phyloP scores from a whole-genome alignment of 2,888 invertebrate genomes.

The Drosophila flavopinicola region DNA sequence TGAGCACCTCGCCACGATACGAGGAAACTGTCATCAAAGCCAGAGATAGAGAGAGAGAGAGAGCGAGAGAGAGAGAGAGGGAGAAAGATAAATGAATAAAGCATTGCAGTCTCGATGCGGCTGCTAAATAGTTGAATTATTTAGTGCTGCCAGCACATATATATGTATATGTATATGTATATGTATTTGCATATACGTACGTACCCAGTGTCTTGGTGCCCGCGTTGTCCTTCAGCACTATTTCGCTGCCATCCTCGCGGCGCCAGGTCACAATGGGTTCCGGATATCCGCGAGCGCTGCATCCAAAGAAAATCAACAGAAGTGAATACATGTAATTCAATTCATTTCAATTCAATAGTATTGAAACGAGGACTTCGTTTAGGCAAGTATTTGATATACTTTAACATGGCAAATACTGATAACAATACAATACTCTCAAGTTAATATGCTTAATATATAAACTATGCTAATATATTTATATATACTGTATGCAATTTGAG shows the following conservation, averaged over 20 bases:
- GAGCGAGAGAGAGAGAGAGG: background rate
- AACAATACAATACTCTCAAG: no score
- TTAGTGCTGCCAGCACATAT: background rate
- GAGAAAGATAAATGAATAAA: constrained; percentile 1
- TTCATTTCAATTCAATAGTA: no score
- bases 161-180: background rate
- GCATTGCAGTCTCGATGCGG: constrained; percentile 4
- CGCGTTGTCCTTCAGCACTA: constrained; percentile 89
- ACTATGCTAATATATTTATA: no score
- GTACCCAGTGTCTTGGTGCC: constrained; percentile 88
- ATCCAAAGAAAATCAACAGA: constrained; percentile 3
- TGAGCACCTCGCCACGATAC: constrained; percentile 91
- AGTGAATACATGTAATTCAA: background rate
- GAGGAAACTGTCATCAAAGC: constrained; percentile 86
- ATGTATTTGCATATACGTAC: constrained; percentile 13
- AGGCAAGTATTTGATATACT: background rate
- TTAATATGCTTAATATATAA: no score
- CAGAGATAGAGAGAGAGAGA: background rate
- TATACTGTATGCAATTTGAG: no score
- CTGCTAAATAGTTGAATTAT: constrained; percentile 4
- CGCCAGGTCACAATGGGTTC: constrained; percentile 92
- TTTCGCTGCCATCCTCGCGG: constrained; percentile 92
- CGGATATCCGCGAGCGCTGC: constrained; percentile 91
- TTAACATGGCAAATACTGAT: no score
- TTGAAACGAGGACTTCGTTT: no score